Evolutionary conservation across 2,113 vertebrate species (phyloP), one percentile per base, ranked within the genome.

Genomic region (Leiothrix lutea): DNA sequence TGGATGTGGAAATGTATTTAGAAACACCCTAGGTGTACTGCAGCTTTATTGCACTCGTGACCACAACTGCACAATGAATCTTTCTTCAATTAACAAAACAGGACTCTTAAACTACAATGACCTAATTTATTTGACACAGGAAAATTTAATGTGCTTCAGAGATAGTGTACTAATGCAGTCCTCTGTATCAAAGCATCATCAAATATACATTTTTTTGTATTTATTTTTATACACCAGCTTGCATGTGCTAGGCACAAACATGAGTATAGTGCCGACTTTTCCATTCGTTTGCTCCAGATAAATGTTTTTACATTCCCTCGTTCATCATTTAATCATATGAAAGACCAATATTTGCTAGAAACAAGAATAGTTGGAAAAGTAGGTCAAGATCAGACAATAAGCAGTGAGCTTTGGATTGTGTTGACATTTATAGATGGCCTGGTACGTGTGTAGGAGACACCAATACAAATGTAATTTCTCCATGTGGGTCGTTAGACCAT

Each of bases 51-150:
- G n/a, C 28, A 40, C 40, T 71, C 31, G 20, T 79, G 56, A 74
- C 19, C 40, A 65, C 4, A 86, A 84, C 14, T 81, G 14, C n/a
- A 6, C 65, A 64, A 84, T 92, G 31, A 91, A 91, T 84, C 88
- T 90, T 93, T 85, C 58, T 92, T 84, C 86, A 91, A 57, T 94
- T 91, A 91, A 73, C 15, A 48, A 85, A 93, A 58, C 14, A 47
- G 73, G 29, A 51, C 33, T 53, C 36, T 83, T 67, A 84, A 71
- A 69, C 40, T 44, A 25, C 17, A 67, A 45, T 53, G 12, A 23
- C 26, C 65, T 87, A 53, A 84, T 79, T 94, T 89, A 72, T 91
- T 57, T 92, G 42, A 6, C 25, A 13, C 6, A 16, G 47, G 35
- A 70, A 88, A 70, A 73, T 45, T n/a, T 86, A 78, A 56, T 73